Evolutionary conservation across 2,888 invertebrate species (phyloP).

Genomic region (Automeris io): DNA sequence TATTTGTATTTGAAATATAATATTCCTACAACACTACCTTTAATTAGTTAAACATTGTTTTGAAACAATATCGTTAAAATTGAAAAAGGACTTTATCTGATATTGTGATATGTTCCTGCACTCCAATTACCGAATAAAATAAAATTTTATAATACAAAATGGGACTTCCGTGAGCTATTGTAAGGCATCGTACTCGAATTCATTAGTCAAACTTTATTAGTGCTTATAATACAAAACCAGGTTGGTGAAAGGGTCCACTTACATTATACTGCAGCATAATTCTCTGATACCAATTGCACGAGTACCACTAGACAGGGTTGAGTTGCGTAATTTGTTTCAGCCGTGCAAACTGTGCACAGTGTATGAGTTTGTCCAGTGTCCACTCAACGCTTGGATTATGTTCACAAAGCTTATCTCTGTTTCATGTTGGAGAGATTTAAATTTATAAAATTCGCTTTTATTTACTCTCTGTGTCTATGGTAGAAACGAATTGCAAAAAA

Average conservation of each 20-base stretch:
- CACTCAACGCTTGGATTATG: neutral
- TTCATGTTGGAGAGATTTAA: neutral
- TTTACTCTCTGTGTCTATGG: no score
- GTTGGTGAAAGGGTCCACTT: constrained; percentile 1
- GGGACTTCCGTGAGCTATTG: neutral
- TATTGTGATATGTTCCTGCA: no score
- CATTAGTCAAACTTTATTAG: neutral
- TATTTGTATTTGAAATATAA: no score
- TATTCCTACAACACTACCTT: no score
- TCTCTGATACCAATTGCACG: neutral
- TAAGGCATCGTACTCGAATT: neutral
- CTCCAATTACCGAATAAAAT: neutral
- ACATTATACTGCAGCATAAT: neutral
- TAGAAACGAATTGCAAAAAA: no score
- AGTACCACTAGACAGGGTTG: neutral
- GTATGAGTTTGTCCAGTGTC: neutral
- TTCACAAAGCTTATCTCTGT: neutral
- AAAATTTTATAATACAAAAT: neutral
- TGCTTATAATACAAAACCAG: neutral
- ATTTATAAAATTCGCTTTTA: no score
- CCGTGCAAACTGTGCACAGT: neutral
- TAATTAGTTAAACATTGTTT: no score
- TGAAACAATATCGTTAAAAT: no score
- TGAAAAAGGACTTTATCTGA: no score
- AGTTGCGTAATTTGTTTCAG: neutral